Conservation (phyloP, 2,797 vertebrate species). For the Pygocentrus nattereri region DNA sequence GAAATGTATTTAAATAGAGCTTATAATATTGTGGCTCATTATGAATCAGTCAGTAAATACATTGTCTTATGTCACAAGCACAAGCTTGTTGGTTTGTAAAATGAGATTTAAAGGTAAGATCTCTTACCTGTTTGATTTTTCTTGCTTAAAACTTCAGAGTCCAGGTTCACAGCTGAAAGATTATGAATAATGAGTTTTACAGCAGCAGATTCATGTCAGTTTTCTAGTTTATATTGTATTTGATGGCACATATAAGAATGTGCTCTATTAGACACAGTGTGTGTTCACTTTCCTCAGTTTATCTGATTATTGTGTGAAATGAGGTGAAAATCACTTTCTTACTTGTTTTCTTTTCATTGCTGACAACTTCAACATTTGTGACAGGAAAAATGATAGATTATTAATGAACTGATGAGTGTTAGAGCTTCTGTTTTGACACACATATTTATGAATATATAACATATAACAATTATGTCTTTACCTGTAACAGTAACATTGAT, state of each 20-base stretch:
- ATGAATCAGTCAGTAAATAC: no score
- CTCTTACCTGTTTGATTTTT: neutral
- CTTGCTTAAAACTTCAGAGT: neutral
- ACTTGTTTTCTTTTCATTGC: neutral
- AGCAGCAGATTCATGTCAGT: neutral
- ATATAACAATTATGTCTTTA: slow-evolving; percentile 28
- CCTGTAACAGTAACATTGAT: slow-evolving; percentile 56
- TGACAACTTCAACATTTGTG: neutral
- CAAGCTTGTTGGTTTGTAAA: neutral
- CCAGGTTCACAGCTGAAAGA: neutral
- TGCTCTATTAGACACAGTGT: neutral
- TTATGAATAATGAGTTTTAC: neutral
- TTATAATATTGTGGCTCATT: no score
- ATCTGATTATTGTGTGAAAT: slow-evolving; percentile 1
- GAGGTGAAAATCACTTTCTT: neutral
- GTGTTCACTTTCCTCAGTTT: neutral
- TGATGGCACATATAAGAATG: neutral
- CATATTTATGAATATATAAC: neutral
- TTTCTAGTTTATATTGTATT: neutral
- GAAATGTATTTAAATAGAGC: no score
- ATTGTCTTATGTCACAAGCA: no score
- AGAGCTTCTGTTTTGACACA: neutral
- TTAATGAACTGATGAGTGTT: neutral
- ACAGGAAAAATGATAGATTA: neutral
- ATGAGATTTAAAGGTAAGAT: neutral